Percentiles rank a stretch among this genome's conserved stretches.
Evolutionary conservation across 2,113 vertebrate species (phyloP).

Genomic region (Dasyurus viverrinus): DNA sequence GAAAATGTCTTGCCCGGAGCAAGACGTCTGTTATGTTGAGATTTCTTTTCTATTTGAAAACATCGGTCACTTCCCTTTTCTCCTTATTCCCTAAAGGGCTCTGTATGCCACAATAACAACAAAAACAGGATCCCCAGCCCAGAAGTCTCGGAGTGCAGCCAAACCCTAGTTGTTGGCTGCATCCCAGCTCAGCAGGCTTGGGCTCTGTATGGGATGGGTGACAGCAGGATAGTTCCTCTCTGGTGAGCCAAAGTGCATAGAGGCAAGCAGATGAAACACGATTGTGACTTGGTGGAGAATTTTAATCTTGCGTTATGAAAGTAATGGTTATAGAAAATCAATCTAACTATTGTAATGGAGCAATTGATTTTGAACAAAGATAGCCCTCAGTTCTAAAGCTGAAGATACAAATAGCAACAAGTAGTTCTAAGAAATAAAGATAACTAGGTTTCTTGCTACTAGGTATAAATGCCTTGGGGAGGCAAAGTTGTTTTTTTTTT

Average conservation of each 20-base stretch:
- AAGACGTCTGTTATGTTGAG: not conserved
- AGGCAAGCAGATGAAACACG: slow-evolving; percentile 8
- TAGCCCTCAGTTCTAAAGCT: not conserved
- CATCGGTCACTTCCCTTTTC: not conserved
- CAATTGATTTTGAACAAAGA: not conserved
- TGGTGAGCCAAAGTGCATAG: not conserved
- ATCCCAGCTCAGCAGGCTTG: slow-evolving; percentile 29
- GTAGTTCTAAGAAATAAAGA: not conserved
- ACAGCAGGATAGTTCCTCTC: slow-evolving; percentile 16
- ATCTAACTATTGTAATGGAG: not conserved
- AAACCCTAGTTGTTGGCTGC: slow-evolving; percentile 17
- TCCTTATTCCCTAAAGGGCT: not conserved
- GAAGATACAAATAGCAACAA: not conserved
- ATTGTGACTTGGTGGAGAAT: not conserved
- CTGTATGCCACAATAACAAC: not conserved
- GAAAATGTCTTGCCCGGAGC: not conserved
- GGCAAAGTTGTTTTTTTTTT: not conserved
- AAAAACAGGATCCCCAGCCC: slow-evolving; percentile 51
- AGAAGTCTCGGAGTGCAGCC: slow-evolving; percentile 64
- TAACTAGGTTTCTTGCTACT: not conserved
- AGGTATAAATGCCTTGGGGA: not conserved
- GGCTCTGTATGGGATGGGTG: slow-evolving; percentile 40
- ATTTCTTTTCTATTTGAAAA: not conserved
- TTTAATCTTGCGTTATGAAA: not conserved
- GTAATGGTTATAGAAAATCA: not conserved